Base-by-base conservation (phyloP, 2,113 vertebrate species). In the Daboia siamensis region DNA sequence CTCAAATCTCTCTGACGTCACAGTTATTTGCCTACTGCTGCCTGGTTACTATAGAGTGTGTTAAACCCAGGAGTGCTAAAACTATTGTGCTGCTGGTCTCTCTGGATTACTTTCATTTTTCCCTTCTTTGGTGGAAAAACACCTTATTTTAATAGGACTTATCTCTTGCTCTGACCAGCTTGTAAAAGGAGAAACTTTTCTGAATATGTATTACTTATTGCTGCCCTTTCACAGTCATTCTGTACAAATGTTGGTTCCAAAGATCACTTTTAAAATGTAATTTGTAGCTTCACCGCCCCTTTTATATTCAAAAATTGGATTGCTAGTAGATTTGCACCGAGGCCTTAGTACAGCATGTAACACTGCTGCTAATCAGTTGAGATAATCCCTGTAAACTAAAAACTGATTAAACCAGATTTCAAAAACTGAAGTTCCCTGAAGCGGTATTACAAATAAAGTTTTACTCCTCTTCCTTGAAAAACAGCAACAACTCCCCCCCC, bases 1-100 rank as follows among this genome's bases (percentile, higher is more conserved):
- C 97, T 97, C 97, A 98, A 97, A 97, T 94, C 96, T 96, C 94
- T 90, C 93, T 97, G 97, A 98, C 97, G 97, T 98, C 97, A 98
- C 92, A 21, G 95, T 97, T 97, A 97, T 97, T 97, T 97, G 97
- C 97, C 97, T 97, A 96, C 96, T 90, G 97, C 97, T 98, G 97
- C 97, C 93, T 97, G 96, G 97, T 97, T 97, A 97, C 97, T 86
- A 93, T 96, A 96, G 94, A 97, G 97, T 97, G 97, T 92, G 92
- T 98, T 98, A 98, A 98, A 97, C 96, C 96, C 95, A 93, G 94
- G 92, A 93, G 91, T 95, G 95, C 97, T 93, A 11, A 0, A 0
- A 91, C 95, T 9, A 57, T 3, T 88, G 86, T n/a, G 44, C 26
- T 59, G 8, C 55, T 93, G 4, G 46, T 54, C 46, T 85, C 74